Conservation (phyloP, 2,113 vertebrate genomes). For the Hirundichthys speculiger region DNA sequence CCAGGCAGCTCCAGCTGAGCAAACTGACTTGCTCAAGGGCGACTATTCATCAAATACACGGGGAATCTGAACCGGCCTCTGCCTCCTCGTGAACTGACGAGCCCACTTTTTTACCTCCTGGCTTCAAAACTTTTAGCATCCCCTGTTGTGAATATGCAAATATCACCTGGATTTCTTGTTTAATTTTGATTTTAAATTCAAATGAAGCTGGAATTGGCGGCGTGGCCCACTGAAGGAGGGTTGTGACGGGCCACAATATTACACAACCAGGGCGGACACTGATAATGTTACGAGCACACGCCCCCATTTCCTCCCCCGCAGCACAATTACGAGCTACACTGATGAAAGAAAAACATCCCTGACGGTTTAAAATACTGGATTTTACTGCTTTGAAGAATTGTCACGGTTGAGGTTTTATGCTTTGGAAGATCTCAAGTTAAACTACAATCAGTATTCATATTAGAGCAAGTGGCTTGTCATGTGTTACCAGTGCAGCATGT, state of each 20-base stretch:
- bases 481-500: too few species aligned
- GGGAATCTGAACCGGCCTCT: constrained; percentile 28
- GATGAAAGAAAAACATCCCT: too few species aligned
- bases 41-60: constrained; percentile 21
- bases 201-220: too few species aligned
- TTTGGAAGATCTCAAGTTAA: too few species aligned
- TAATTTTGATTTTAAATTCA: background rate
- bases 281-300: background rate
- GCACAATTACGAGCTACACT: too few species aligned
- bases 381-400: too few species aligned
- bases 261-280: background rate
- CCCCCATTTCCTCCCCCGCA: too few species aligned
- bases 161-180: background rate
- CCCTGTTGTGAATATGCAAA: background rate
- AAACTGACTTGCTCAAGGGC: constrained; percentile 53
- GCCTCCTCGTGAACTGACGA: background rate
- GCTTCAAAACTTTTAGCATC: constrained; percentile 5
- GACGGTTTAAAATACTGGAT: too few species aligned
- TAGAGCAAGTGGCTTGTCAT: too few species aligned
- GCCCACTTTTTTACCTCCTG: background rate
- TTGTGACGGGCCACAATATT: background rate
- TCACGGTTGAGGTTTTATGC: too few species aligned
- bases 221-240: too few species aligned
- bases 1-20: constrained; percentile 39
- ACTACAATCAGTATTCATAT: too few species aligned